Evolutionary conservation across 1,140 invertebrate genomes (phyloP).

Genomic region (Ctenoplectra terminalis): DNA sequence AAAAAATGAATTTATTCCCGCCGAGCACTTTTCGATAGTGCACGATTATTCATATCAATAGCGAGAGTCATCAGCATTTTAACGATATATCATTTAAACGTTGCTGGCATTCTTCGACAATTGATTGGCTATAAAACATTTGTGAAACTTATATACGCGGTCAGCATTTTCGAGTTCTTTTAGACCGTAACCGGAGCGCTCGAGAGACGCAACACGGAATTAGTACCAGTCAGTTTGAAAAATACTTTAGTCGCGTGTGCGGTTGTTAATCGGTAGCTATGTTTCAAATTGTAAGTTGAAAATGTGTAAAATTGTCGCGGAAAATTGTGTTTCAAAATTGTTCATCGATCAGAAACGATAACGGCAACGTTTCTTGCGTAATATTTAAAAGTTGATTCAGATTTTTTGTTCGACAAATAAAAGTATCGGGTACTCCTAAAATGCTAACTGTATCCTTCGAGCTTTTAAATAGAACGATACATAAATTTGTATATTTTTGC

Average conservation of each 20-base stretch:
- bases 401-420: too few relatives aligned
- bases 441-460: too few relatives aligned
- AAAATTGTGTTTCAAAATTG: too few relatives aligned
- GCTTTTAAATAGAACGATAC: too few relatives aligned
- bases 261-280: constrained; percentile 1
- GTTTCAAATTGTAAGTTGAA: constrained; percentile 36
- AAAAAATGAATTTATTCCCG: background rate
- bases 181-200: background rate
- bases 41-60: constrained; percentile 22
- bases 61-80: background rate
- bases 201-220: background rate
- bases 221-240: background rate
- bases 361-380: too few relatives aligned
- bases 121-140: constrained; percentile 22
- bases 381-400: too few relatives aligned
- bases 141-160: background rate
- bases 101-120: constrained; percentile 15
- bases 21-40: background rate
- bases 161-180: constrained; percentile 7
- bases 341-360: too few relatives aligned
- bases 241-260: background rate
- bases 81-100: constrained; percentile 22
- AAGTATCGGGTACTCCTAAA: too few relatives aligned
- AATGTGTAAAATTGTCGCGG: background rate
- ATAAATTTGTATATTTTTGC: too few relatives aligned